Evolutionary conservation across 2,113 vertebrate genomes (phyloP).

Genomic region (Ctenodactylus gundi): DNA sequence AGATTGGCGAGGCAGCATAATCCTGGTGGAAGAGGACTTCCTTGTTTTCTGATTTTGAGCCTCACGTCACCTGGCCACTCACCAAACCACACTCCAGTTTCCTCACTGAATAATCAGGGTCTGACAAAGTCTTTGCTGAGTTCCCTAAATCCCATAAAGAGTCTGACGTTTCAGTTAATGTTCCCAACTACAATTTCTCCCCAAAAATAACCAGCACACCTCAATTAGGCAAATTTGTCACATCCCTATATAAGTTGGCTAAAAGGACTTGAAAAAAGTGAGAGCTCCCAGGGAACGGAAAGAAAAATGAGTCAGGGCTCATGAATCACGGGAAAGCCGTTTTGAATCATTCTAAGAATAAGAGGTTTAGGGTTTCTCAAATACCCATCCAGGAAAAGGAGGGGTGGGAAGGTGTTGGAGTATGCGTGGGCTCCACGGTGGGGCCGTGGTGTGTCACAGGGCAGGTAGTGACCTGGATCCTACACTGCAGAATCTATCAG

Average conservation of each 20-base stretch:
- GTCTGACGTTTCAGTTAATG: background rate
- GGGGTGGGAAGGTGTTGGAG: background rate
- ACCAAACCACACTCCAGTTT: background rate
- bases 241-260: background rate
- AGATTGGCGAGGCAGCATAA: background rate
- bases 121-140: background rate
- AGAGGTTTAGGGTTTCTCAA: background rate
- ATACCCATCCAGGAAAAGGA: constrained; percentile 18
- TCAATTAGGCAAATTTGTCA: constrained; percentile 4
- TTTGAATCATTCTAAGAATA: constrained; percentile 18
- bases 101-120: background rate
- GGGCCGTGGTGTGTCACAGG: background rate
- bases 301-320: constrained; percentile 19
- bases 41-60: background rate
- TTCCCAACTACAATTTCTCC: background rate
- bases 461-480: background rate
- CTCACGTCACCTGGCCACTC: background rate
- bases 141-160: background rate
- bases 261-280: background rate
- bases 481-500: background rate
- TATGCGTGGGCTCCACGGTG: too few relatives aligned
- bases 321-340: constrained; percentile 17
- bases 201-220: background rate
- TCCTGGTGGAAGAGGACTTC: background rate
- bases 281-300: background rate